Evolutionary conservation across 2,888 invertebrate species (phyloP), one percentile per base, ranked within the genome.

Genomic region (Euzophera pinguis): DNA sequence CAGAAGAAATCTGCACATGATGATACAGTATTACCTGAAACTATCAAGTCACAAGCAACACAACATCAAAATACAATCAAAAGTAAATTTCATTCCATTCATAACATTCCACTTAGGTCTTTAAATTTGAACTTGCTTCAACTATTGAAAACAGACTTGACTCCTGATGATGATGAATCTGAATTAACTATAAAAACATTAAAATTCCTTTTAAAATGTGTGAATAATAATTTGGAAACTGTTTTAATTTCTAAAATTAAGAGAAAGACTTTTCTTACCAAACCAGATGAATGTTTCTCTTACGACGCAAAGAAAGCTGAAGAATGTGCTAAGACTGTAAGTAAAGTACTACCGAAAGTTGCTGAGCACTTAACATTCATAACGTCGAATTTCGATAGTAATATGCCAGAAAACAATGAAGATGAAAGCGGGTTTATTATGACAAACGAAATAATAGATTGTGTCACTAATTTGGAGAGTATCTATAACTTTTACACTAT

Each of bases 401-500:
- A 75, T 48, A 59, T 63, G 10, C 50, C 57, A 34, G 63, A 65
- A 27, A 71, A 69, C 38, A 63, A 64, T 45, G 69, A 77, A 57
- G 65, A 74, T 57, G 76, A 77, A 39, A 69, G 59, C 54, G 75
- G 63, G 12, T 58, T 71, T 38, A 41, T 81, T 38, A 73, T 69
- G 53, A 73, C 71, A 37, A 54, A 72, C 29, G 78, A 81, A 60
- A 60, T 77, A 22, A 60, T 75, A 10, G 73, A 78, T 48, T 71
- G 75, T 54, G 51, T 91, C 61, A 78, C 87, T 55, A 92, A 92
- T 51, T 83, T 92, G 39, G 92, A 91, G 45, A 72, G 91, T 43
- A 84, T 93, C 49, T 87, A 93, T 47, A 87, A 84, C 27, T 75
- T 93, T 43, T 75, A 92, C n/a, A 88, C 91, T 3, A 88, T 87